Conservation (phyloP, 2,888 invertebrate species). For the Sarcophaga rosellei region DNA sequence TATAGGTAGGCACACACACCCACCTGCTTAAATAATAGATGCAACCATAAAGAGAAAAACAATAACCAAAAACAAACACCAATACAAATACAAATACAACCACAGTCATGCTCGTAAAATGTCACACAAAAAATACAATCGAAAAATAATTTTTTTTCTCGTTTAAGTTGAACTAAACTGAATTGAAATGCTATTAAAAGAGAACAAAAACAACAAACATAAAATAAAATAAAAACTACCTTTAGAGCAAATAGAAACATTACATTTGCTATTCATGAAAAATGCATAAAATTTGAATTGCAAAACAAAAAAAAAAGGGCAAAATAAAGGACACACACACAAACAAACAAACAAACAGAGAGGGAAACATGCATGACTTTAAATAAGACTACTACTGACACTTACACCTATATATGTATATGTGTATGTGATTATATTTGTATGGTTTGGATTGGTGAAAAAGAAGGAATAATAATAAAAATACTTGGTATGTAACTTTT, state of each 20-base stretch:
- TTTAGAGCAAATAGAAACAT: slow-evolving; percentile 65
- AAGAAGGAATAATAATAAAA: background rate
- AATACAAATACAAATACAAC: slow-evolving; percentile 8
- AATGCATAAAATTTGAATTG: slow-evolving; percentile 80
- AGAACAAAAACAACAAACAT: background rate
- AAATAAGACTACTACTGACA: background rate
- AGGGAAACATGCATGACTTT: background rate
- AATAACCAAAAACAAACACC: background rate
- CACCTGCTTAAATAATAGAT: slow-evolving; percentile 8
- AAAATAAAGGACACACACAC: background rate
- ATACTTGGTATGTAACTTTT: slow-evolving; percentile 17
- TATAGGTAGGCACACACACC: background rate
- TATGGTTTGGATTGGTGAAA: background rate
- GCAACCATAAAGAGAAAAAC: slow-evolving; percentile 33
- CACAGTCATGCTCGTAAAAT: slow-evolving; percentile 50
- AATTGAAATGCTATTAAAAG: slow-evolving; percentile 67
- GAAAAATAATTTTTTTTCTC: slow-evolving; percentile 19
- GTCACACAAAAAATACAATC: slow-evolving; percentile 65
- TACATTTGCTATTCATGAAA: slow-evolving; percentile 75
- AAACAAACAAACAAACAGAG: slow-evolving; percentile 2
- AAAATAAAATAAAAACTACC: slow-evolving; percentile 42
- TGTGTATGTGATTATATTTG: background rate
- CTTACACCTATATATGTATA: background rate
- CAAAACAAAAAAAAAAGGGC: slow-evolving; percentile 68
- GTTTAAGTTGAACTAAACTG: slow-evolving; percentile 61